Conservation (phyloP, 2,797 vertebrate species). For the Jordanella pulchra region DNA sequence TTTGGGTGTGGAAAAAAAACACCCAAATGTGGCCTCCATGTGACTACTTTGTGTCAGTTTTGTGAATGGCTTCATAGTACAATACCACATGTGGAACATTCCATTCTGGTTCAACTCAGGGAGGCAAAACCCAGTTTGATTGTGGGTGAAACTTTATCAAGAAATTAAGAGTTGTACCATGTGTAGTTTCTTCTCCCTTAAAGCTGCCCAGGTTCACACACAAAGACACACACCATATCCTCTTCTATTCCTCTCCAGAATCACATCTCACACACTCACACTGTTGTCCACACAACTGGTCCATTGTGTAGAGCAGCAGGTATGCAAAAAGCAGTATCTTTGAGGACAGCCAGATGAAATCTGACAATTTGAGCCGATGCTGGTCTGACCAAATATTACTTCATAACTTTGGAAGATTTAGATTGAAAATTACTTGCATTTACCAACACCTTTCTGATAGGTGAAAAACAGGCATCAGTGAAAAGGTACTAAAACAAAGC, state of each 20-base stretch:
- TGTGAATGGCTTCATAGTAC: conserved; percentile 59
- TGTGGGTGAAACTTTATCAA: conserved; percentile 20
- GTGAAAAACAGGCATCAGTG: background rate
- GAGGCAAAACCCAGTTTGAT: background rate
- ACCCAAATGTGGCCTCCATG: background rate
- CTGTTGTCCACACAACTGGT: conserved; percentile 65
- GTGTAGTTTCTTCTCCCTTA: conserved; percentile 33
- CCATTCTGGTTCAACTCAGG: conserved; percentile 40
- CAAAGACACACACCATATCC: conserved; percentile 15
- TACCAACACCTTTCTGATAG: background rate
- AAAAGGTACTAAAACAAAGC: background rate
- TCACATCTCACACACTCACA: conserved; percentile 42
- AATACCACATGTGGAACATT: conserved; percentile 56
- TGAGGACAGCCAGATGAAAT: background rate
- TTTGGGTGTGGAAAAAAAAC: background rate
- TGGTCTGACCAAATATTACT: background rate
- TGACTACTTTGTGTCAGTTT: conserved; percentile 48
- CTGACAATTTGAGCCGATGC: background rate
- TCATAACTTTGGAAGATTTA: background rate
- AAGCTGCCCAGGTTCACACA: conserved; percentile 12
- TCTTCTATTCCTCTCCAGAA: conserved; percentile 35
- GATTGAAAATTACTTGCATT: background rate
- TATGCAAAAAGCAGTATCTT: conserved; percentile 60
- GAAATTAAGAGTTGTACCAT: conserved; percentile 26
- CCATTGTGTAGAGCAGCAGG: conserved; percentile 69